Base-by-base conservation (phyloP, 2,797 vertebrate species). In the Podarcis siculus region DNA sequence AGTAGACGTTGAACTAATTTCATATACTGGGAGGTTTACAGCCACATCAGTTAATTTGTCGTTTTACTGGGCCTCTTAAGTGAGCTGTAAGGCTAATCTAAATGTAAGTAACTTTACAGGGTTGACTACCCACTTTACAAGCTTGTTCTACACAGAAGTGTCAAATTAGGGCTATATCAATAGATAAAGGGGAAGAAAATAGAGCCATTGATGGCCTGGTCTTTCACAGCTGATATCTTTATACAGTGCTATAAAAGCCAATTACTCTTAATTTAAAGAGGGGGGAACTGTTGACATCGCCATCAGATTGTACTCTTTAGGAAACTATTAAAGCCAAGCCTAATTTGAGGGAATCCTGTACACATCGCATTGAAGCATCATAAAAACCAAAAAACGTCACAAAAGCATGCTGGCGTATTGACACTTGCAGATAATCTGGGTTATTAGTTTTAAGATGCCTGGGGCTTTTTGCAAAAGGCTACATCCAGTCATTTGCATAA, bases 201-300 rank as follows among this genome's bases (percentile, higher is more conserved):
- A 83, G 85, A 93, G 92, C 80, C 90, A 90, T 83, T 92, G 95
- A 92, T 95, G 86, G 82, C 86, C 92, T 80, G 1, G 91, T 95
- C 92, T 95, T 95, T 93, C 79, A 82, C 76, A 94, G 66, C 8
- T 92, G 91, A 94, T 95, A 95, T 95, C 95, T 96, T 95, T 97
- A 97, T 93, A 90, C 91, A 94, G 82, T 15, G 92, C 95, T 97
- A 94, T 97, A 97, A 97, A 97, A 96, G 79, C 75, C 94, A 95
- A 96, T 94, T 94, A 92, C 84, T 75, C 92, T 96, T 96, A 91
- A 93, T 96, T 96, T 96, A 95, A 95, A 95, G 95, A 96, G 78
- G 96, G 90, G 95, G 95, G 95, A 95, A 95, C 76, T 95, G 93
- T 96, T 96, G 95, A 96, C 96, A 92, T 92, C 84, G 89, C 95